Conservation (phyloP, 2,113 vertebrate species). For the Typhlomys cinereus region DNA sequence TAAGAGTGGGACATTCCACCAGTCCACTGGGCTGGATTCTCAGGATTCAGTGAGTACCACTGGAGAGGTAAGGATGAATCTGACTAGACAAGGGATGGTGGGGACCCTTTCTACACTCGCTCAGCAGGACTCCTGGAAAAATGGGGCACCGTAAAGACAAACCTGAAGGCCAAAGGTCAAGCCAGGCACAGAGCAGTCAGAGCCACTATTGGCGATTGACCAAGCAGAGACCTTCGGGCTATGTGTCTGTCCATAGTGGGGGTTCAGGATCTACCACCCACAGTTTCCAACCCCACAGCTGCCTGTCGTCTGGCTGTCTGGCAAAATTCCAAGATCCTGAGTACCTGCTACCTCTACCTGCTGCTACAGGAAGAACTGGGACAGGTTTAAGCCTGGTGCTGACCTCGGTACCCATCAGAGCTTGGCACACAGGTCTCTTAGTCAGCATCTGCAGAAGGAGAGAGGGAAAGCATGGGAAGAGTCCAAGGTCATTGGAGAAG, state of each 20-base stretch:
- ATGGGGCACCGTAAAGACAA: neutral
- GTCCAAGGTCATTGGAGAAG: neutral
- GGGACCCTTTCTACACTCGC: neutral
- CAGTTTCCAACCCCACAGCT: neutral
- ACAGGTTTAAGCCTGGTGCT: neutral
- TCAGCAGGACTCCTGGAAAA: neutral
- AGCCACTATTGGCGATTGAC: neutral
- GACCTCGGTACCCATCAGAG: neutral
- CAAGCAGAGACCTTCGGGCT: neutral
- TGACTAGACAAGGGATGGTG: neutral
- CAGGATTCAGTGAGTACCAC: neutral
- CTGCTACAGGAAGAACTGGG: neutral
- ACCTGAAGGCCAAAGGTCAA: neutral
- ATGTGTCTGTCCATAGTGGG: neutral
- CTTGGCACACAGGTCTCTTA: neutral
- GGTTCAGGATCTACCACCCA: neutral
- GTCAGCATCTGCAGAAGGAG: neutral
- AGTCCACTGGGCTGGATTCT: neutral
- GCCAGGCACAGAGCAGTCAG: neutral
- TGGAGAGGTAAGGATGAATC: neutral
- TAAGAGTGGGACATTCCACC: neutral
- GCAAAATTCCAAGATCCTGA: neutral
- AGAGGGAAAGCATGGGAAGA: neutral
- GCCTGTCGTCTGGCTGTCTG: neutral
- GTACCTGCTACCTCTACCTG: neutral